These are phyloP conservation scores for Brachypodius melanocephalos DNA, from an alignment of 2,113 vertebrate species.

Conservation along the genomic window DNA sequence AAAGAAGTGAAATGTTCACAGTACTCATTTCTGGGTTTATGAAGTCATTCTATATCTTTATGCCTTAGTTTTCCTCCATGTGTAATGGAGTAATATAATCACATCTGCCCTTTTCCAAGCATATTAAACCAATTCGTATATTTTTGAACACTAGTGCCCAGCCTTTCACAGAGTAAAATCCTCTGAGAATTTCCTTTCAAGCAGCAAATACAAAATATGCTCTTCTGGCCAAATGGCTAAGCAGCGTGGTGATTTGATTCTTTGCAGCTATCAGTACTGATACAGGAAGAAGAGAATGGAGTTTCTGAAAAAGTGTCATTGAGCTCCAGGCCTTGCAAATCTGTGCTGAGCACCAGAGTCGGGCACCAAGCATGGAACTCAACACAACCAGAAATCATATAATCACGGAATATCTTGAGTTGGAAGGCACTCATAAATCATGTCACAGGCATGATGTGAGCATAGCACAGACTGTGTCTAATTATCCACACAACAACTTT, in stretches of 20 bases:
- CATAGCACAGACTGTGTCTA: background rate
- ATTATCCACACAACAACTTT: background rate
- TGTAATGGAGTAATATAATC: background rate
- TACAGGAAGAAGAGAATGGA: background rate
- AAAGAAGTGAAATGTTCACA: background rate
- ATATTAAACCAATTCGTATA: background rate
- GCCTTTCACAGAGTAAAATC: background rate
- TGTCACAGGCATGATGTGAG: background rate
- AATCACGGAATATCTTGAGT: accelerated
- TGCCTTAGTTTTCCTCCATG: background rate
- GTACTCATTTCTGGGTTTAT: background rate
- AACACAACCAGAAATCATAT: background rate
- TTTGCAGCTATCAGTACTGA: background rate
- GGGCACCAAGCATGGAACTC: background rate
- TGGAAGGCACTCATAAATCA: background rate
- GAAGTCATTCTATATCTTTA: conserved; percentile 13
- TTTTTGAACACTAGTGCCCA: background rate
- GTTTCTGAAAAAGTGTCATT: background rate
- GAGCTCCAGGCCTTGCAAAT: background rate
- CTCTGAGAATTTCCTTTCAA: background rate
- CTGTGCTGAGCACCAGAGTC: background rate
- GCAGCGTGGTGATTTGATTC: background rate
- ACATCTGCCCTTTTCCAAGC: conserved; percentile 6
- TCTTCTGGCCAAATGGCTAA: background rate
- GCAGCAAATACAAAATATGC: background rate